Evolutionary conservation across 2,797 vertebrate species (phyloP), one percentile per base, ranked within the genome.

Genomic region (Acanthornis magna): DNA sequence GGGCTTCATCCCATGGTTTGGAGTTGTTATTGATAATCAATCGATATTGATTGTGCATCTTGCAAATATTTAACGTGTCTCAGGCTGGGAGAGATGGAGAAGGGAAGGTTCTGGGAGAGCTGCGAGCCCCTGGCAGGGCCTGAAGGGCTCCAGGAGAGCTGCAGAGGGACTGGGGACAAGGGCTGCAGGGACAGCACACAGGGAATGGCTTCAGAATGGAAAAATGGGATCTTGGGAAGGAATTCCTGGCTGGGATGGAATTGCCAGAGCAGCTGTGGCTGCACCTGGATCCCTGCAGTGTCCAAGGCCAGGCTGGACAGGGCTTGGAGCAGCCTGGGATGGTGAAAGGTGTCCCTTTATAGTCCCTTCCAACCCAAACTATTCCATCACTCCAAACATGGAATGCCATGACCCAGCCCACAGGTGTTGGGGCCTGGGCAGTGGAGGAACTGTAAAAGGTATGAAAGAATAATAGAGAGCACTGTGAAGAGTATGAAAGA

Each of bases 281-380:
- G 60, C 8, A 32, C 60, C 62, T 61, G 55, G 7, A 76, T 36
- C 74, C 67, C 85, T 65, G 75, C 3, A 29, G 3, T 50, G 58
- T 0, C 22, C 66, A 2, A 50, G 22, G 57, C 7, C 17, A 19
- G 48, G 42, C 0, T 55, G 67, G 67, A 53, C 10, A 8, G 38
- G 36, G 16, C 1, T 40, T 4, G 80, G n/a, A n/a, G n/a, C n/a
- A n/a, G n/a, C 50, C n/a, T 51, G 60, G 60, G 16, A 25, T 0
- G 1, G 9, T 38, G 67, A 13, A 0, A 61, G 18, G 13, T 47
- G 73, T 21, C 73, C 40, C 63, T 54, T 21, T 8, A 4, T 60
- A 3, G 4, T 40, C 47, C 10, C 29, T 76, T 14, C 42, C 65
- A 1, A 10, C 13, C 20, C 48, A 77, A 70, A 34, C 26, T 42